Conservation (phyloP, 1,140 invertebrate genomes). For the Diuraphis noxia region DNA sequence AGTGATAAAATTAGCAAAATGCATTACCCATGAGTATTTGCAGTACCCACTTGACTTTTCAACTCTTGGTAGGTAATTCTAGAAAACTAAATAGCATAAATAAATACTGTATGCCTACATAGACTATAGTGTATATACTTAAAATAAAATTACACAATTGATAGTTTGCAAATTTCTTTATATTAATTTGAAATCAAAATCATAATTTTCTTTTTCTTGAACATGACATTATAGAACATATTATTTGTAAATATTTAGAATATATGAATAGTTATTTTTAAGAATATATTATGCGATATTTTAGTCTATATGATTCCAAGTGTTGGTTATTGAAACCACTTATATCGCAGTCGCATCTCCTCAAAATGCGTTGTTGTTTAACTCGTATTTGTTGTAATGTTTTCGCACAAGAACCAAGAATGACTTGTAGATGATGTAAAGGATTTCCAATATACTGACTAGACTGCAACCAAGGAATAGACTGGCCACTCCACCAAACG, state of each 20-base stretch:
- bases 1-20: no score
- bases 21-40: no score
- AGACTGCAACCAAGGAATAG: constrained; percentile 63
- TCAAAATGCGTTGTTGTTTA: not conserved
- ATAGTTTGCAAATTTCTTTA: not conserved
- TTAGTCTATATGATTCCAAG: not conserved
- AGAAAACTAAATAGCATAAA: no score
- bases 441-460: constrained; percentile 61
- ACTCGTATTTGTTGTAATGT: not conserved
- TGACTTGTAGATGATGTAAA: constrained; percentile 60
- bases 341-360: not conserved
- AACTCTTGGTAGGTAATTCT: no score
- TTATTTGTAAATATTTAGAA: not conserved
- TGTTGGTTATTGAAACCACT: not conserved
- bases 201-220: not conserved
- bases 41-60: no score
- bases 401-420: not conserved
- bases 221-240: no score
- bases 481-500: constrained; percentile 63
- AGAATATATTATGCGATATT: not conserved
- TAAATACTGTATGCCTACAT: no score
- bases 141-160: no score
- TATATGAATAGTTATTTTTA: not conserved
- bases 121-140: no score
- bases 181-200: not conserved